Conservation (phyloP, 2,113 vertebrate genomes). For the Scomber japonicus region DNA sequence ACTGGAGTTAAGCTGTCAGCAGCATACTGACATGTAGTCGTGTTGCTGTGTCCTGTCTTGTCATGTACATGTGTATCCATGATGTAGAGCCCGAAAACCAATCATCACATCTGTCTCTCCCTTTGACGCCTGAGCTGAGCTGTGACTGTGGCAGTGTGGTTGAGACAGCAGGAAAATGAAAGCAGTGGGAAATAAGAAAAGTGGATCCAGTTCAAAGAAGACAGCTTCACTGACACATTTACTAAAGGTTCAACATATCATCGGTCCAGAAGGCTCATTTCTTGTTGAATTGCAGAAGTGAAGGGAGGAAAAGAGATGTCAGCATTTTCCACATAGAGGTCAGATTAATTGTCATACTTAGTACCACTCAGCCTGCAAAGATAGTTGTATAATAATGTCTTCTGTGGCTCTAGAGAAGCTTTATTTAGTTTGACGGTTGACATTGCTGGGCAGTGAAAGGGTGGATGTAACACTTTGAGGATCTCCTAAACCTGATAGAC, state of each 20-base stretch:
- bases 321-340: not conserved
- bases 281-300: not conserved
- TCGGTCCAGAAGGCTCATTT: not conserved
- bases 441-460: too few relatives aligned
- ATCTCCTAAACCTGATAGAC: too few relatives aligned
- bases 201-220: slow-evolving; percentile 6
- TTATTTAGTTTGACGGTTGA: too few relatives aligned
- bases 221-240: slow-evolving; percentile 23
- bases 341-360: not conserved
- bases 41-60: not conserved
- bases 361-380: too few relatives aligned
- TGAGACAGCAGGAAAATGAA: not conserved
- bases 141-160: not conserved
- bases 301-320: not conserved
- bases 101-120: not conserved
- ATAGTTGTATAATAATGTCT: too few relatives aligned
- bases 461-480: too few relatives aligned
- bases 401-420: too few relatives aligned
- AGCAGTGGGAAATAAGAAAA: slow-evolving; percentile 7
- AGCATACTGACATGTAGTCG: too few relatives aligned
- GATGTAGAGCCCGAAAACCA: not conserved
- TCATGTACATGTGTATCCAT: not conserved
- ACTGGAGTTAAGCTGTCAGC: too few relatives aligned
- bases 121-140: not conserved
- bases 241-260: not conserved